These are phyloP conservation scores for Hetaerina titia DNA, from an alignment of 2,888 invertebrate species.

Conservation along the genomic window DNA sequence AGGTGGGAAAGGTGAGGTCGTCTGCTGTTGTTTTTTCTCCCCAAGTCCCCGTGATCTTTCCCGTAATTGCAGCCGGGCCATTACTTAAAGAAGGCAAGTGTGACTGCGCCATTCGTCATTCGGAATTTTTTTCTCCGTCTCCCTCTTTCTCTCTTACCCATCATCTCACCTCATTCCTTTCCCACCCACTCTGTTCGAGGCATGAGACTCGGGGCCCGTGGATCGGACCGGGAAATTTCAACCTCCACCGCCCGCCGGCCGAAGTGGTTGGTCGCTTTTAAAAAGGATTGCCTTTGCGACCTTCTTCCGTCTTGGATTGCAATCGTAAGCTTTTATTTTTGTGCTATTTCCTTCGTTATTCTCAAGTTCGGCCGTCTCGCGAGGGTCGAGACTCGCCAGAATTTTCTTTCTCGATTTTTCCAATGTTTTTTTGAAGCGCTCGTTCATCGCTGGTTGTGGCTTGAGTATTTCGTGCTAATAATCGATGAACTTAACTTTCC, in stretches of 20 bases:
- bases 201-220: not conserved
- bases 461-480: not conserved
- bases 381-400: not conserved
- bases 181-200: not conserved
- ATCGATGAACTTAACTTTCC: not conserved
- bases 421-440: not conserved
- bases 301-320: not conserved
- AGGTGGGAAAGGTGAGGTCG: not conserved
- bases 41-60: not conserved
- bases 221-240: not conserved
- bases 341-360: not conserved
- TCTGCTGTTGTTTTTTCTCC: not conserved
- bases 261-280: not conserved
- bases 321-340: not conserved
- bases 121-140: not conserved
- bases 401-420: not conserved
- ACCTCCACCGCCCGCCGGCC: not conserved
- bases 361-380: not conserved
- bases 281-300: not conserved
- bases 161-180: not conserved
- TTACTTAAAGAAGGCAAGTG: constrained; percentile 17
- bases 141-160: not conserved
- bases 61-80: not conserved
- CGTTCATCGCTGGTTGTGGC: not conserved
- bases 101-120: constrained; percentile 9